A percentile compares a stretch with the other conserved stretches of the same genome.
Conservation (phyloP, 1,140 invertebrate genomes). For the Trissolcus basalis region DNA sequence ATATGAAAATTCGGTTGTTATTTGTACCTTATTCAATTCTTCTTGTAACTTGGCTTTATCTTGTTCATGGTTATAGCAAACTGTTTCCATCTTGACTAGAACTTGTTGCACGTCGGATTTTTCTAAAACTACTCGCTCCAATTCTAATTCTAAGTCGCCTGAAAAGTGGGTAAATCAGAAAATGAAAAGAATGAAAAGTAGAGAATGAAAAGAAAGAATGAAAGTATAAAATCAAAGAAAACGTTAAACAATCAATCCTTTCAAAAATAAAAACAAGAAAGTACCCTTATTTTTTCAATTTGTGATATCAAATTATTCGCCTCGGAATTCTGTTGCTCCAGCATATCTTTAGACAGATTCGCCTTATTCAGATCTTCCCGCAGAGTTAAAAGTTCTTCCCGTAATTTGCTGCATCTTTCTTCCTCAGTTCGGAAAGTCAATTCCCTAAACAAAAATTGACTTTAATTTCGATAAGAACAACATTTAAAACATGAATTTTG, state of each 20-base stretch:
- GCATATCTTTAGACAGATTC: slow-evolving; percentile 82
- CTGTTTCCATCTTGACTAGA: slow-evolving; percentile 82
- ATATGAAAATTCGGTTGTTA: too few relatives aligned
- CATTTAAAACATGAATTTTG: neutral
- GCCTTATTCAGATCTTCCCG: slow-evolving; percentile 86
- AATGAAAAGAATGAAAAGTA: too few relatives aligned
- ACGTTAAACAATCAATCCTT: too few relatives aligned
- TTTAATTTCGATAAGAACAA: neutral
- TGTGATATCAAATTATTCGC: slow-evolving; percentile 82
- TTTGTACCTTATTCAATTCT: slow-evolving; percentile 80
- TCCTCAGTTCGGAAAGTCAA: slow-evolving; percentile 81
- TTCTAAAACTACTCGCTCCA: slow-evolving; percentile 83
- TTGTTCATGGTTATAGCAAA: slow-evolving; percentile 80
- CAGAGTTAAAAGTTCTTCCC: slow-evolving; percentile 84
- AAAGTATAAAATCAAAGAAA: too few relatives aligned
- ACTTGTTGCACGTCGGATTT: slow-evolving; percentile 85
- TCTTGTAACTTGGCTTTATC: slow-evolving; percentile 84
- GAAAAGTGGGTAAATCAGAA: slow-evolving; percentile 36
- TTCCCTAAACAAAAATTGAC: slow-evolving; percentile 66
- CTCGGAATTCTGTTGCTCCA: slow-evolving; percentile 88
- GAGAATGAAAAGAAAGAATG: too few relatives aligned
- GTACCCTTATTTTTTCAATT: slow-evolving; percentile 85
- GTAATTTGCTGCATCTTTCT: slow-evolving; percentile 82
- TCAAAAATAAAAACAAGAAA: too few relatives aligned
- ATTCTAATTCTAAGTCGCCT: slow-evolving; percentile 85